Base-by-base conservation (phyloP, 2,888 invertebrate genomes). In the Chaitophorus viminalis region DNA sequence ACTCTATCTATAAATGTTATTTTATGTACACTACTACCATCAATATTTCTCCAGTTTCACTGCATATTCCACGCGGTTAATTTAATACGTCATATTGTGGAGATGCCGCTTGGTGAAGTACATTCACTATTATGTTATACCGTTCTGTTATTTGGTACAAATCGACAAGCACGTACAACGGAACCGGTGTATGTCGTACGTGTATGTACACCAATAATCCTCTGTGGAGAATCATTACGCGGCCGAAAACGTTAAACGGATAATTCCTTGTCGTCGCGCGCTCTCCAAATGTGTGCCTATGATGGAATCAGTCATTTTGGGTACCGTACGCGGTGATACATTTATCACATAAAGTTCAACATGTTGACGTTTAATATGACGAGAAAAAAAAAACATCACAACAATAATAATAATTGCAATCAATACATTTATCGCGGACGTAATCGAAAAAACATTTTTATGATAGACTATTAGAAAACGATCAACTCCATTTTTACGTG, bases 231-330 rank as follows among this genome's bases (percentile, higher is more conserved):
- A 68, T 68, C 29, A 81, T 81, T 81, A 81, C 65, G 36, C 6
- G 68, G 46, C 17, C n/a, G 46, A 36, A 81, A 81, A 81, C 68
- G 81, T 81, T 81, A 81, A 81, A 81, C 39, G 39, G 81, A 81
- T 81, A 68, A 68, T 39, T 65, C 29, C 33, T 29, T 3, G 9
- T 6, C 25, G 4, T 21, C 21, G 3, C 81, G n/a, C n/a, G n/a
- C n/a, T n/a, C n/a, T n/a, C n/a, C n/a, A n/a, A n/a, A n/a, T n/a
- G 18, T 31, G 11, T 39, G n/a, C n/a, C 17, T 18, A 33, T 33
- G 25, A 33, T 36, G n/a, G 78, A 39, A n/a, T 21, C 18, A 68
- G 81, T 68, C 68, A 21, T 39, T 46, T 65, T 2, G 39, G 65
- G 29, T 68, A 46, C 29, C 52, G 36, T 17, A 39, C 25, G 25